Evolutionary conservation across 2,113 vertebrate species (phyloP).

Genomic region (Gnathonemus longibarbis): DNA sequence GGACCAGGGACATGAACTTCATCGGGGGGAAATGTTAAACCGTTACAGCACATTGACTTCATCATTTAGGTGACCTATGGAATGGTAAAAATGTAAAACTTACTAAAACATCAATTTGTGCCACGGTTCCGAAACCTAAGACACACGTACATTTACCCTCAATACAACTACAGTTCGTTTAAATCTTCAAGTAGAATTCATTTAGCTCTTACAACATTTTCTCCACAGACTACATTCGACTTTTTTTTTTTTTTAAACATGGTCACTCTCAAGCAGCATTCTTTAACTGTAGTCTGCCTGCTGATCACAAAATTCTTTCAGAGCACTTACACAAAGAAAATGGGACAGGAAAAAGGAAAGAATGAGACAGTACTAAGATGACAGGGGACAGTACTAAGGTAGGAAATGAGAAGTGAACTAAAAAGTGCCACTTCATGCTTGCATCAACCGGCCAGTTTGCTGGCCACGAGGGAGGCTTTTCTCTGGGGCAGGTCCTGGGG

Average conservation of each 20-base stretch:
- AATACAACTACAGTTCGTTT: conserved; percentile 26
- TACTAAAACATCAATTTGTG: conserved; percentile 61
- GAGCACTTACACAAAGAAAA: conserved; percentile 22
- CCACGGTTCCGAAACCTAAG: conserved; percentile 60
- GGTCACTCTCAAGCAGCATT: conserved; percentile 64
- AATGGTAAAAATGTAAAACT: conserved; percentile 67
- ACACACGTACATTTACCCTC: conserved; percentile 60
- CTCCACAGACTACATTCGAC: conserved; percentile 44
- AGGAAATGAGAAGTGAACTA: conserved; percentile 57
- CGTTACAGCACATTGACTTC: conserved; percentile 56
- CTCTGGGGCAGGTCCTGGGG: conserved; percentile 96
- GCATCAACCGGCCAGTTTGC: conserved; percentile 91
- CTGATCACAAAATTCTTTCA: conserved; percentile 46
- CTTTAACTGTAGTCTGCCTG: conserved; percentile 58
- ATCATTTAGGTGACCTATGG: conserved; percentile 57
- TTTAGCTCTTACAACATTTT: conserved; percentile 50
- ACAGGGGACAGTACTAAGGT: neutral
- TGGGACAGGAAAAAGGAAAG: conserved; percentile 2
- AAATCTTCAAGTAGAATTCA: conserved; percentile 22
- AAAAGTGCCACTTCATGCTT: conserved; percentile 58
- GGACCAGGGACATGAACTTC: conserved; percentile 20
- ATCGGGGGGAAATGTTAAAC: conserved; percentile 60
- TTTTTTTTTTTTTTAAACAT: conserved; percentile 38
- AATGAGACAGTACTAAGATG: conserved; percentile 7
- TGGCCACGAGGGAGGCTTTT: conserved; percentile 90